Evolutionary conservation across 92 coral and sea anemone species (phyloP), one percentile per base, ranked within the genome.

Genomic region (Porites cylindrica): DNA sequence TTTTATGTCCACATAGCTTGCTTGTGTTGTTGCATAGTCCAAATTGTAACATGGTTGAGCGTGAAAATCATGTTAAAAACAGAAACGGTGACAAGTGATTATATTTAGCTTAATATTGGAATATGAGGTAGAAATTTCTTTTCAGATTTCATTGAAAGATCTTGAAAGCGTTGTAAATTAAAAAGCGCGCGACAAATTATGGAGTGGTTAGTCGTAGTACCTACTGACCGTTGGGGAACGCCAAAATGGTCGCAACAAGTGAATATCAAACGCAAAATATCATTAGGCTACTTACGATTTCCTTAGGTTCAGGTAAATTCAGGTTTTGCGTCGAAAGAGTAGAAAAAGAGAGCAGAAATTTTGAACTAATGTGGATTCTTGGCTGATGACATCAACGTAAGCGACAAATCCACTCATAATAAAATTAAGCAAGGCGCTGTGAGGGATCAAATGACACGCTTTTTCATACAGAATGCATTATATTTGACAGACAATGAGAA

Each of bases 381-480:
- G 60, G 26, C 60, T 18, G 77, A 50, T 66, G 75, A 69, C 63
- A 51, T 79, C 75, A 52, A 51, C 14, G 26, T 32, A 80, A n/a
- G 84, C 83, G 18, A 16, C 20, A 58, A 70, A 54, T 58, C 69
- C 50, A 70, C n/a, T 66, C 76, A 69, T 51, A 56, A 38, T 2
- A 58, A 18, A 29, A 81, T 21, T 51, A 53, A 67, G 67, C 18
- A 63, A 14, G 13, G 74, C 74, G 56, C 59, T 60, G 60, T 2
- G 16, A 24, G 84, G 78, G 77, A 82, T 82, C 86, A 58, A 82
- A 82, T 82, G 11, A 82, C 86, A 82, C 53, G 86, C 72, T 20
- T 62, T 62, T 18, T 18, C 61, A 81, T 80, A 29, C 43, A 26
- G 38, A 66, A 11, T 18, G 64, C 76, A 54, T 47, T 76, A 20